A percentile compares a stretch with the other conserved stretches of the same genome.
Evolutionary conservation across 2,888 invertebrate genomes (phyloP).

Genomic region (Hedya salicella): DNA sequence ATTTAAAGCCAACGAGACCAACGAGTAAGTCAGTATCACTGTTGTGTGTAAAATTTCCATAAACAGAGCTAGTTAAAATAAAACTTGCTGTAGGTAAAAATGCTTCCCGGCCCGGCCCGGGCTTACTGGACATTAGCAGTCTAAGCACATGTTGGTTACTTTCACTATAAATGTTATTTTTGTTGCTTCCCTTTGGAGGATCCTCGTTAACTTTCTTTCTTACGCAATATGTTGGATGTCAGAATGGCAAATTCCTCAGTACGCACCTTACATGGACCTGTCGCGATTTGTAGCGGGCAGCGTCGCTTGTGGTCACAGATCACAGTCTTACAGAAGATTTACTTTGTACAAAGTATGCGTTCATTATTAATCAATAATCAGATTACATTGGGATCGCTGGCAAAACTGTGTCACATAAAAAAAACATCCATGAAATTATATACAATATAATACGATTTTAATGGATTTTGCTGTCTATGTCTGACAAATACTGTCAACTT

Average conservation of each 20-base stretch:
- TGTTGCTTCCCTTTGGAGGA: conserved; percentile 8
- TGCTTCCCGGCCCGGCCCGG: too few relatives aligned
- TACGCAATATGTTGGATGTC: conserved; percentile 13
- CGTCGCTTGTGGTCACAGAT: conserved; percentile 8
- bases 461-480: too few relatives aligned
- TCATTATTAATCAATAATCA: not conserved
- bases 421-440: too few relatives aligned
- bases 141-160: not conserved
- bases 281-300: conserved; percentile 7
- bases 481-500: too few relatives aligned
- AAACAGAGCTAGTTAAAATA: too few relatives aligned
- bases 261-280: conserved; percentile 31
- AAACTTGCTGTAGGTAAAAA: too few relatives aligned
- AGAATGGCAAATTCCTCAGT: conserved; percentile 28
- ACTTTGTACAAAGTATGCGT: not conserved
- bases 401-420: too few relatives aligned
- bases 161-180: not conserved
- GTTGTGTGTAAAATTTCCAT: too few relatives aligned
- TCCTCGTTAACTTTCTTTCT: conserved; percentile 32
- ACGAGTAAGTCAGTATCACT: too few relatives aligned
- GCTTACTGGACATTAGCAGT: not conserved
- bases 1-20: too few relatives aligned
- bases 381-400: too few relatives aligned
- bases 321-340: not conserved
- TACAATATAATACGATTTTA: too few relatives aligned